phyloP scores from a whole-genome alignment of 1,140 invertebrate species.

The Eueides isabella region DNA sequence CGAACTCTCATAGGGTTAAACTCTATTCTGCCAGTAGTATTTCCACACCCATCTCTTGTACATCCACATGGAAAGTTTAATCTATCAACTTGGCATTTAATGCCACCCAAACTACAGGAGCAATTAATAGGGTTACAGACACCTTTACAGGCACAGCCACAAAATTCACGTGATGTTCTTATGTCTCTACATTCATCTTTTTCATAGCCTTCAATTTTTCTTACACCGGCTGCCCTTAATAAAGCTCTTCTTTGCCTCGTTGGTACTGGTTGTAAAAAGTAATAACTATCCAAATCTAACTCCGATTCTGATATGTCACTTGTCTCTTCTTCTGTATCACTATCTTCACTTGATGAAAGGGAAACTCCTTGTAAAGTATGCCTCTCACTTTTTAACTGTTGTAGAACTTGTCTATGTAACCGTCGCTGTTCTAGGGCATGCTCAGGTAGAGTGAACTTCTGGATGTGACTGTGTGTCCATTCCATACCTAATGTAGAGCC shows the following conservation, averaged over 20 bases:
- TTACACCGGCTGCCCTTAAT: constrained; percentile 93
- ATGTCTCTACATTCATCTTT: constrained; percentile 97
- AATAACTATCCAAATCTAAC: constrained; percentile 95
- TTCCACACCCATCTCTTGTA: constrained; percentile 96
- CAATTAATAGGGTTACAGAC: constrained; percentile 98
- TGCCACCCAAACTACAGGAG: constrained; percentile 95
- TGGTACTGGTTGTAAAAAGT: constrained; percentile 96
- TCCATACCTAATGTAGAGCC: constrained; percentile 98
- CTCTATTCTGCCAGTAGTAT: constrained; percentile 95
- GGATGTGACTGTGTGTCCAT: constrained; percentile 89
- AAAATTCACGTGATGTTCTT: constrained; percentile 94
- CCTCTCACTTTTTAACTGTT: constrained; percentile 88
- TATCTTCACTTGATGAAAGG: constrained; percentile 88
- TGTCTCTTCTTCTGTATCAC: constrained; percentile 90
- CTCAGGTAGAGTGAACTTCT: constrained; percentile 88
- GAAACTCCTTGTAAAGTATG: constrained; percentile 80
- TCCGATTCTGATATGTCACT: constrained; percentile 93
- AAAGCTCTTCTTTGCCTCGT: constrained; percentile 94
- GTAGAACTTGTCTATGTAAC: constrained; percentile 91
- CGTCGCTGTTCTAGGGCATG: constrained; percentile 94
- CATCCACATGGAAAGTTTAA: constrained; percentile 98
- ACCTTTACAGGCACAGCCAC: constrained; percentile 97
- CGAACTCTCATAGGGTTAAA: constrained; percentile 97
- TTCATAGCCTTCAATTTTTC: constrained; percentile 96
- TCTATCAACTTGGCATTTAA: constrained; percentile 98